A percentile compares a stretch with the other conserved stretches of the same genome.
phyloP scores from a whole-genome alignment of 1,140 invertebrate species.

The Magallana gigas region DNA sequence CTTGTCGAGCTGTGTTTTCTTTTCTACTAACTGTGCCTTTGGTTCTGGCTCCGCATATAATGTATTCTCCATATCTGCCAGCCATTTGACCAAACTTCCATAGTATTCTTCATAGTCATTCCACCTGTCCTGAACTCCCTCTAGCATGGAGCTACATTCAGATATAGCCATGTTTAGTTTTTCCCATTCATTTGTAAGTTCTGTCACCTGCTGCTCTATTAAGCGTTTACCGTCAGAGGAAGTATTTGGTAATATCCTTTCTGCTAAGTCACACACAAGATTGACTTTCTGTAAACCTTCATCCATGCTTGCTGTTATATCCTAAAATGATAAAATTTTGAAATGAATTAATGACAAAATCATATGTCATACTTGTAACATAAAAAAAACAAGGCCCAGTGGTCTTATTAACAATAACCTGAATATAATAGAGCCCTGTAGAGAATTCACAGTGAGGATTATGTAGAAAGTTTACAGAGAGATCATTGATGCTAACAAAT shows the following conservation, averaged over 20 bases:
- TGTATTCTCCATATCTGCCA: slow-evolving; percentile 82
- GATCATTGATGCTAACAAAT: no score
- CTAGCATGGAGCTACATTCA: slow-evolving; percentile 88
- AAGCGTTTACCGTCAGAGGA: slow-evolving; percentile 91
- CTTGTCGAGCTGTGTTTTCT: slow-evolving; percentile 91
- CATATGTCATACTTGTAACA: no score
- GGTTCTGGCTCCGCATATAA: slow-evolving; percentile 82
- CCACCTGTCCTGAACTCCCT: slow-evolving; percentile 91
- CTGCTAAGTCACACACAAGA: slow-evolving; percentile 84
- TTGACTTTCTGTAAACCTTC: slow-evolving; percentile 75
- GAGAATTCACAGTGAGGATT: no score
- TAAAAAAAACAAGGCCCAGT: no score
- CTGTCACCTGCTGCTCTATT: slow-evolving; percentile 90
- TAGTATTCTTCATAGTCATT: slow-evolving; percentile 89
- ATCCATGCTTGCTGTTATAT: slow-evolving; percentile 74
- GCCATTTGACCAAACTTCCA: slow-evolving; percentile 88
- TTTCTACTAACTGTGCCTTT: slow-evolving; percentile 82
- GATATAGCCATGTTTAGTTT: slow-evolving; percentile 89
- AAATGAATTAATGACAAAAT: no score
- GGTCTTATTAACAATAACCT: no score
- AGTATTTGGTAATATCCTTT: slow-evolving; percentile 89
- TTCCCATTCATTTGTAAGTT: slow-evolving; percentile 92
- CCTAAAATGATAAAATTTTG: slow-evolving; percentile 57
- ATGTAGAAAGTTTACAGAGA: no score
- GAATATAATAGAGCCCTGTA: no score